A percentile compares a stretch with the other conserved stretches of the same genome.
Evolutionary conservation across 2,113 vertebrate species (phyloP).

Genomic region (Chauna torquata): DNA sequence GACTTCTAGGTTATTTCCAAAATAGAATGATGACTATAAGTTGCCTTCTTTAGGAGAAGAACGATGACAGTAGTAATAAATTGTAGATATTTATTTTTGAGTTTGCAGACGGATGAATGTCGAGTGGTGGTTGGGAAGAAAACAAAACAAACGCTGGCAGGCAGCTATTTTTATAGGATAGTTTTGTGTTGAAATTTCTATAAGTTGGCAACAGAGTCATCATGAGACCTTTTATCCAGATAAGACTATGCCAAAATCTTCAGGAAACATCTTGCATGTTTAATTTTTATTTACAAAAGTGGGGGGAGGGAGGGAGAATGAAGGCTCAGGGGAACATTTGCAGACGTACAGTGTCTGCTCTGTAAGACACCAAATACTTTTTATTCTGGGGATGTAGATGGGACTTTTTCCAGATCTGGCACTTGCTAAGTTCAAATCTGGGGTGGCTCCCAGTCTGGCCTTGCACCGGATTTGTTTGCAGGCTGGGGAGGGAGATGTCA

Average conservation of each 20-base stretch:
- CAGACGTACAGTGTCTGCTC: background rate
- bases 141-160: conserved; percentile 50
- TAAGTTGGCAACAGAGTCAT: conserved; percentile 31
- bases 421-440: background rate
- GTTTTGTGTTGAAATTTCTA: conserved; percentile 57
- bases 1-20: conserved; percentile 30
- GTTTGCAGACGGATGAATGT: conserved; percentile 28
- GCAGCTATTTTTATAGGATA: conserved; percentile 47
- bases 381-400: background rate
- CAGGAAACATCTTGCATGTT: conserved; percentile 54
- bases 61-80: conserved; percentile 46
- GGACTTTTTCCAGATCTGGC: background rate
- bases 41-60: conserved; percentile 53
- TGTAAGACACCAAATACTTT: background rate
- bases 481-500: background rate
- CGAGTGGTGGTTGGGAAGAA: conserved; percentile 1
- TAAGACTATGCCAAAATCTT: conserved; percentile 57
- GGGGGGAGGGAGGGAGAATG: background rate
- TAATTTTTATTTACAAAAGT: conserved; percentile 32
- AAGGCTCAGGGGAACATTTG: background rate
- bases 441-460: background rate
- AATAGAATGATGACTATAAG: background rate
- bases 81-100: conserved; percentile 33
- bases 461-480: background rate
- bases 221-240: conserved; percentile 45